These are phyloP conservation scores for Alentia gelatinosa DNA, from an alignment of 2,888 invertebrate species.

Conservation along the genomic window DNA sequence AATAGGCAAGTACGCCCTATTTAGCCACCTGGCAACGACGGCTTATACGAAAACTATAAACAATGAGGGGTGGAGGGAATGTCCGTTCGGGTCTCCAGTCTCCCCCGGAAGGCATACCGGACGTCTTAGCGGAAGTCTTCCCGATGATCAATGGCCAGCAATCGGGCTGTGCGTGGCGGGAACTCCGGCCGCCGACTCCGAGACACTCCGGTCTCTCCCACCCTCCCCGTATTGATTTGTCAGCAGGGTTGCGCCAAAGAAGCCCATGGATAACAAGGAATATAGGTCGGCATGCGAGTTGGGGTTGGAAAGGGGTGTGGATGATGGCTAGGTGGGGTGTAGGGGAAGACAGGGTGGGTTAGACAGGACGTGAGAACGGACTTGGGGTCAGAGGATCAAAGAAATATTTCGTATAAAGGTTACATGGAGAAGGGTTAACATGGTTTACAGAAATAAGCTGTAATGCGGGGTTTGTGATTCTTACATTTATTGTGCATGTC, in stretches of 20 bases:
- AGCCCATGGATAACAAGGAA: constrained; percentile 7
- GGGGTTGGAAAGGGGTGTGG: neutral
- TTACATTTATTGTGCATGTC: no score
- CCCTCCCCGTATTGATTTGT: neutral
- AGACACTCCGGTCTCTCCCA: neutral
- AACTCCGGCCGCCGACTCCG: neutral
- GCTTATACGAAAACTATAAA: neutral
- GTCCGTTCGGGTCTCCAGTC: neutral
- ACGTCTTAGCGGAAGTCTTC: neutral
- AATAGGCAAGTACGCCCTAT: neutral
- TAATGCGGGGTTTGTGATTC: no score
- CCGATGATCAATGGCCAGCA: neutral
- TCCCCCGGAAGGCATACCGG: neutral
- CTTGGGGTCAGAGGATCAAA: no score
- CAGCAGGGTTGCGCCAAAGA: neutral
- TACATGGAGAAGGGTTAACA: no score
- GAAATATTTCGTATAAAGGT: no score
- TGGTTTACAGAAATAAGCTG: no score
- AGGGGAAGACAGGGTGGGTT: neutral
- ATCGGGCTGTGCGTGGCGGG: neutral
- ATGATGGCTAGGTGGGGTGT: neutral
- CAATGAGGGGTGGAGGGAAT: no score
- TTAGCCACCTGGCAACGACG: neutral
- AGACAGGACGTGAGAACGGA: no score
- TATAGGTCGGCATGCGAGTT: neutral